Percentiles rank a stretch among this genome's conserved stretches.
These are phyloP conservation scores for Passer domesticus DNA, from an alignment of 2,113 vertebrate species.

Conservation along the genomic window DNA sequence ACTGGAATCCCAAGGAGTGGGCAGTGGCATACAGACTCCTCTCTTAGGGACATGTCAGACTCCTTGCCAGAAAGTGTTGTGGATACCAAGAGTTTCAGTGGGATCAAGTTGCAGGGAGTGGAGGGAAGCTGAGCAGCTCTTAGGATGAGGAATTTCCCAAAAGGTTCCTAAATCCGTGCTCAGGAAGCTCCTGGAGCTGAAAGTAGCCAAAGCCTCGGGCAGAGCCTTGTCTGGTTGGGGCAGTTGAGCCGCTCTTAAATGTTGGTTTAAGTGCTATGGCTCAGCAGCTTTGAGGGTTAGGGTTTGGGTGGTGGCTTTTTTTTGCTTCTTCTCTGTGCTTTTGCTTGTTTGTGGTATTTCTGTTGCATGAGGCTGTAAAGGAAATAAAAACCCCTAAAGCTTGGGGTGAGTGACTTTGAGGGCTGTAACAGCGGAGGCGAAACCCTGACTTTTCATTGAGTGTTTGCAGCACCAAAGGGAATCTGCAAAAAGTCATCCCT, in stretches of 20 bases:
- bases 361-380: background rate
- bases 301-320: background rate
- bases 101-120: background rate
- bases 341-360: background rate
- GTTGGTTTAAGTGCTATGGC: background rate
- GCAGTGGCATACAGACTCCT: rapidly evolving
- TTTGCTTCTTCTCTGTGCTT: background rate
- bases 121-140: background rate
- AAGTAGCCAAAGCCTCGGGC: background rate
- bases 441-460: background rate
- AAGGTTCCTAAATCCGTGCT: background rate
- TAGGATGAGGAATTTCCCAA: background rate
- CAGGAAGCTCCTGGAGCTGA: background rate
- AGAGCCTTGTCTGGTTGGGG: background rate
- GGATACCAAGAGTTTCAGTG: background rate
- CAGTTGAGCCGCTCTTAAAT: background rate
- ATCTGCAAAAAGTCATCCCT: background rate
- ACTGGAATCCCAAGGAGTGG: background rate
- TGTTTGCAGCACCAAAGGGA: background rate
- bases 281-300: background rate
- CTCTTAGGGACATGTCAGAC: rapidly evolving
- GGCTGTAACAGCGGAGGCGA: background rate
- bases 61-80: background rate
- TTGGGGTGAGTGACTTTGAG: background rate
- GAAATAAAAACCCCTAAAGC: background rate